Evolutionary conservation across 2,888 invertebrate species (phyloP), one percentile per base, ranked within the genome.

Genomic region (Melanotus villosus): DNA sequence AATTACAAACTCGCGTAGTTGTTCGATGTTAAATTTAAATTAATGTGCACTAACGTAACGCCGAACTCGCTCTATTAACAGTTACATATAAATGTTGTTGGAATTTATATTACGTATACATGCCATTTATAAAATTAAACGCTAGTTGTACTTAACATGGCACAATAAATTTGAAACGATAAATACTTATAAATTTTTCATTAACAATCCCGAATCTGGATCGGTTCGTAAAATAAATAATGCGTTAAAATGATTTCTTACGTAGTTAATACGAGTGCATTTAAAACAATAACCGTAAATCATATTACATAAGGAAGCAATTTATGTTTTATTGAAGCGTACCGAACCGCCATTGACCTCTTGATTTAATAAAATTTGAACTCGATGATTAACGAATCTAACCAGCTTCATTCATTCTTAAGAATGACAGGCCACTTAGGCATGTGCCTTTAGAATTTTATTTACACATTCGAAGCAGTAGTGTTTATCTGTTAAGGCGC

Each of bases 41-140:
- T 63, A 63, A 63, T 54, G 62, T 34, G 45, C 52, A 50, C 47
- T 36, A 36, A 62, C 34, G 19, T 47, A 50, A 34, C 32, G 23
- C 32, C 21, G 26, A 63, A 52, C 52, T 34, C 36, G 50, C 36
- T 62, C 38, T 63, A 63, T 63, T 63, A 63, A 50, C 50, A 38
- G 38, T 26, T 52, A 52, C 62, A 63, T 41, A 21, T 36, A 38
- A 63, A 63, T 63, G 38, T 7, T 26, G 19, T 7, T 26, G 19
- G 36, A 63, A 63, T 63, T 63, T 63, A 63, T 63, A 52, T 63
- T 52, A 63, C 36, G 23, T 26, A 52, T 50, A 38, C 52, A 38
- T 16, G 12, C 38, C 52, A 32, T 52, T 52, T 52, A 26, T 23
- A 47, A 47, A 47, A 2, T 10, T 19, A 21, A 47, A 14, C 16